Percentiles rank a stretch among this genome's conserved stretches.
These are phyloP conservation scores for Falco peregrinus DNA, from an alignment of 2,797 vertebrate species.

Conservation along the genomic window DNA sequence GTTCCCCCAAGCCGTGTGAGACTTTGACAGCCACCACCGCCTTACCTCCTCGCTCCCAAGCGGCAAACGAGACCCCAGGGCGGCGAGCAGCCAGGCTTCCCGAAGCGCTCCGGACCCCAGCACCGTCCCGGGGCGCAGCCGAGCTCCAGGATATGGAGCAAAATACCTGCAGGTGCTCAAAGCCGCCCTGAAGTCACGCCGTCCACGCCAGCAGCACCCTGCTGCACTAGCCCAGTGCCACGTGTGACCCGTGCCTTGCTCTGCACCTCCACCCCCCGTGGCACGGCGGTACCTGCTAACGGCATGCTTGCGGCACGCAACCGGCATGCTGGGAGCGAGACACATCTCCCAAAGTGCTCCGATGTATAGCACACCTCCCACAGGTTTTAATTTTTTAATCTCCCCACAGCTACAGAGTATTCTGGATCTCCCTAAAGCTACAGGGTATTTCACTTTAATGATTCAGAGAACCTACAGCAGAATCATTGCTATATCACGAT, in stretches of 20 bases:
- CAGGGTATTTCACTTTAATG: background rate
- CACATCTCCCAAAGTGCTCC: background rate
- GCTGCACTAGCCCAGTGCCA: fast-evolving
- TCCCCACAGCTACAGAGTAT: background rate
- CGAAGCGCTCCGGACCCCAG: fast-evolving
- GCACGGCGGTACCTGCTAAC: background rate
- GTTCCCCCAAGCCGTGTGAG: background rate
- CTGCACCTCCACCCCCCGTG: background rate
- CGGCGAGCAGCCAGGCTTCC: fast-evolving
- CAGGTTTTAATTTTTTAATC: background rate
- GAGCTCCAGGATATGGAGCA: background rate
- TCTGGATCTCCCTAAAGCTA: background rate
- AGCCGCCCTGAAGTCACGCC: too few relatives aligned
- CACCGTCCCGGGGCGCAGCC: fast-evolving
- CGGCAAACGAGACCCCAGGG: fast-evolving
- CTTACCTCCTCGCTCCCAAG: background rate
- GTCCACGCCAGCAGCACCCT: background rate
- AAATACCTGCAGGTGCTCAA: fast-evolving
- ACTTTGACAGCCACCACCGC: background rate
- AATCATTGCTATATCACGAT: background rate
- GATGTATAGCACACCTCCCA: background rate
- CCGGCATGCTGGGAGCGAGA: fast-evolving
- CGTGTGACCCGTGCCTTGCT: fast-evolving
- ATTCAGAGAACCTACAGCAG: background rate
- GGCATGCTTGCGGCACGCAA: background rate